Evolutionary conservation across 2,888 invertebrate genomes (phyloP).

Genomic region (Carpatolechia fugitivella): DNA sequence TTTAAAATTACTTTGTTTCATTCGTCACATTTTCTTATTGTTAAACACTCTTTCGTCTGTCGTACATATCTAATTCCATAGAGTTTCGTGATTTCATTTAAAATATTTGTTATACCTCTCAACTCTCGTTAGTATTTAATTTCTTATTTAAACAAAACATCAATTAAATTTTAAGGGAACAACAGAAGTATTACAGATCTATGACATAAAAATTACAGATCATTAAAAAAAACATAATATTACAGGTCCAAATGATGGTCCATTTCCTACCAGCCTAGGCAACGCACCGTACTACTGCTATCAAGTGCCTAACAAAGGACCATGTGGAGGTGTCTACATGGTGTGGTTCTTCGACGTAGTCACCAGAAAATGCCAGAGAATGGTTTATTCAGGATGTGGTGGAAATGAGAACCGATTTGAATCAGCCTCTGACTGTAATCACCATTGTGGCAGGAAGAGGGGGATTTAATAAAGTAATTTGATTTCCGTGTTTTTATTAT

Average conservation of each 20-base stretch:
- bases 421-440: constrained; percentile 40
- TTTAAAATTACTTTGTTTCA: too few relatives aligned
- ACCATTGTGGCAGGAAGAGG: constrained; percentile 44
- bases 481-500: not conserved
- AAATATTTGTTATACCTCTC: too few relatives aligned
- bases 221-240: too few relatives aligned
- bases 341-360: constrained; percentile 65
- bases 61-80: too few relatives aligned
- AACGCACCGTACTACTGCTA: constrained; percentile 68
- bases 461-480: constrained; percentile 29
- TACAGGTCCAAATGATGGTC: constrained; percentile 59
- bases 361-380: constrained; percentile 56
- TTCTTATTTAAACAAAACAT: too few relatives aligned
- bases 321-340: constrained; percentile 45
- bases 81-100: too few relatives aligned
- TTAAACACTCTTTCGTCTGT: too few relatives aligned
- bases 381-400: constrained; percentile 70
- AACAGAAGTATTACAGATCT: too few relatives aligned
- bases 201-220: too few relatives aligned
- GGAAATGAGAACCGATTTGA: constrained; percentile 65
- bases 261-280: constrained; percentile 55
- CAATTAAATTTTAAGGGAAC: too few relatives aligned
- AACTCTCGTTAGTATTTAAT: too few relatives aligned
- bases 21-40: too few relatives aligned
- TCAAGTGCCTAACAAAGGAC: constrained; percentile 59